Evolutionary conservation across 2,797 vertebrate species (phyloP), one percentile per base, ranked within the genome.

Genomic region (Poecilia gillii): DNA sequence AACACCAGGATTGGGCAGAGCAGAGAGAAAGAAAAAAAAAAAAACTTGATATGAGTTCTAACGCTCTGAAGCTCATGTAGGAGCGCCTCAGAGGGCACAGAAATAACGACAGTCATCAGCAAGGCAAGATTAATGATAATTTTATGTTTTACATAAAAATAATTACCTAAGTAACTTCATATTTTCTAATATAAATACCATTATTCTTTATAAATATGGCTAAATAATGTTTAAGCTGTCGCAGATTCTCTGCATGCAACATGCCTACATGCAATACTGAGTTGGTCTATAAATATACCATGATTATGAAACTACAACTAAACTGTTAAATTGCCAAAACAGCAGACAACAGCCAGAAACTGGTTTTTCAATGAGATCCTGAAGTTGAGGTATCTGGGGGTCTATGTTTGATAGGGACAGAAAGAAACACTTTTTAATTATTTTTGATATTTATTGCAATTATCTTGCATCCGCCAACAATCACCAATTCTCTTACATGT

Each of bases 1-100:
- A 78, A 83, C 72, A 62, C 77, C 71, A 78, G 39, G 1, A 5
- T 81, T 72, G 75, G 84, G 59, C 18, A 73, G 68, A 4, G 33
- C 2, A 39, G 36, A 39, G 36, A 39, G 36, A 39, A 41, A 6
- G 8, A 41, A 41, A 41, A 7, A 13, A 12, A 43, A 75, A 28
- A 46, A 47, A 6, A 47, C 68, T 28, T 8, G 16, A 72, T 57
- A 71, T 16, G 47, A 76, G 33, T 16, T 41, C 7, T 57, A 72
- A 41, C 39, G 8, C 18, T 64, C 6, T 12, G 43, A 47, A 78
- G 33, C 47, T 20, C 2, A 53, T 3, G 8, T 25, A 55, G 14
- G 74, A 72, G 31, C 68, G n/a, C 72, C 14, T 75, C 53, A 76
- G 53, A 76, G 71, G 47, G 47, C 71, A 70, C 59, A 72, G 11